phyloP scores from a whole-genome alignment of 92 coral and sea anemone species.

The Palythoa caribaeorum region DNA sequence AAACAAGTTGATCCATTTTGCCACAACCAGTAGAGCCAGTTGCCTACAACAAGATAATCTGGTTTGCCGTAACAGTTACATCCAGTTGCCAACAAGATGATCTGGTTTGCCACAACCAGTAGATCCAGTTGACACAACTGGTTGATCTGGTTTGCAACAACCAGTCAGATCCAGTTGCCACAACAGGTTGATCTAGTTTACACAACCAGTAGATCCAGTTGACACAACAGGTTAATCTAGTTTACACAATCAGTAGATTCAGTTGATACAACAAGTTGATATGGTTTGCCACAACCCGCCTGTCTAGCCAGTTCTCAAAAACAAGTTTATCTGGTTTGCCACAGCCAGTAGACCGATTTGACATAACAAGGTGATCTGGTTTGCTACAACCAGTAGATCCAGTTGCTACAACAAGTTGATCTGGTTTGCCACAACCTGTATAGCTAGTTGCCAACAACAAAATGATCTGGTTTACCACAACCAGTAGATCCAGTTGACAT shows the following conservation, averaged over 20 bases:
- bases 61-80: too few species aligned
- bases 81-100: too few species aligned
- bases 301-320: too few species aligned
- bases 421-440: not conserved
- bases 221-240: too few species aligned
- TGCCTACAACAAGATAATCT: too few species aligned
- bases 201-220: not conserved
- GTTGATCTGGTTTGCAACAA: not conserved
- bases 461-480: not conserved
- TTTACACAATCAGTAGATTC: not conserved
- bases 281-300: too few species aligned
- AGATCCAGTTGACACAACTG: not conserved
- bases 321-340: not conserved
- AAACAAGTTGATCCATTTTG: not conserved
- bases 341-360: not conserved
- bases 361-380: not conserved
- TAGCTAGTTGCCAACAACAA: not conserved
- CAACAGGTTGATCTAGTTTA: too few species aligned
- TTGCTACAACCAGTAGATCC: not conserved
- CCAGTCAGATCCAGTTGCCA: not conserved
- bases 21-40: not conserved
- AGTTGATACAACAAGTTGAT: too few species aligned
- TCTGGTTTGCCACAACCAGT: too few species aligned
- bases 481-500: not conserved
- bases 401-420: not conserved